These are phyloP conservation scores for Epizoanthus scotinus DNA, from an alignment of 92 coral and sea anemone species.

Conservation along the genomic window DNA sequence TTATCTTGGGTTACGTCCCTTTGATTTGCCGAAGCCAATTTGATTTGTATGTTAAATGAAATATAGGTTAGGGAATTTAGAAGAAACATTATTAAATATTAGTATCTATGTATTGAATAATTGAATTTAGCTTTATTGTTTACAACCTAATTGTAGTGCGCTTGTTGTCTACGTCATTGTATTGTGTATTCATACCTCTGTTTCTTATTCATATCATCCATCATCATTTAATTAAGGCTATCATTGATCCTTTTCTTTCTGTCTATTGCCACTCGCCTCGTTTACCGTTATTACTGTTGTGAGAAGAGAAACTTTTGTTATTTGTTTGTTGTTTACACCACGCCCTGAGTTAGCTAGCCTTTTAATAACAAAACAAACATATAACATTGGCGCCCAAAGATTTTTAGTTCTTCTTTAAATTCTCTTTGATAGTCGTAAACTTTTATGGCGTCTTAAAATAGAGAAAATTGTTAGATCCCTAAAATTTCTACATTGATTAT, in stretches of 20 bases:
- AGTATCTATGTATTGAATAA: too few relatives aligned
- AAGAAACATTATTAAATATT: too few relatives aligned
- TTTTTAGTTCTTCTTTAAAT: slow-evolving; percentile 18
- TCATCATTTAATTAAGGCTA: not conserved
- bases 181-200: too few relatives aligned
- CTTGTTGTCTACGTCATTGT: too few relatives aligned
- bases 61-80: slow-evolving; percentile 9
- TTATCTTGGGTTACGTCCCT: not conserved
- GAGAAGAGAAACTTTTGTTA: slow-evolving; percentile 20
- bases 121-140: too few relatives aligned
- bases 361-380: slow-evolving; percentile 18
- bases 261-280: slow-evolving; percentile 22
- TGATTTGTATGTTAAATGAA: slow-evolving; percentile 19
- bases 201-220: too few relatives aligned
- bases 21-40: not conserved
- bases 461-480: slow-evolving; percentile 16
- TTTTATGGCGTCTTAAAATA: slow-evolving; percentile 16
- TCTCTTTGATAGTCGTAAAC: slow-evolving; percentile 21
- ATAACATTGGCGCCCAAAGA: slow-evolving; percentile 20
- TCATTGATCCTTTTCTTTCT: slow-evolving; percentile 20
- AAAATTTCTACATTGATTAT: slow-evolving; percentile 18
- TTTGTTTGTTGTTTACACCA: slow-evolving; percentile 20
- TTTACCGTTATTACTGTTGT: slow-evolving; percentile 15
- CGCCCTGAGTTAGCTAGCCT: slow-evolving; percentile 24
- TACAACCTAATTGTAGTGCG: too few relatives aligned